Percentiles rank a stretch among this genome's conserved stretches.
Conservation (phyloP, 2,888 invertebrate genomes). For the Polia nebulosa region DNA sequence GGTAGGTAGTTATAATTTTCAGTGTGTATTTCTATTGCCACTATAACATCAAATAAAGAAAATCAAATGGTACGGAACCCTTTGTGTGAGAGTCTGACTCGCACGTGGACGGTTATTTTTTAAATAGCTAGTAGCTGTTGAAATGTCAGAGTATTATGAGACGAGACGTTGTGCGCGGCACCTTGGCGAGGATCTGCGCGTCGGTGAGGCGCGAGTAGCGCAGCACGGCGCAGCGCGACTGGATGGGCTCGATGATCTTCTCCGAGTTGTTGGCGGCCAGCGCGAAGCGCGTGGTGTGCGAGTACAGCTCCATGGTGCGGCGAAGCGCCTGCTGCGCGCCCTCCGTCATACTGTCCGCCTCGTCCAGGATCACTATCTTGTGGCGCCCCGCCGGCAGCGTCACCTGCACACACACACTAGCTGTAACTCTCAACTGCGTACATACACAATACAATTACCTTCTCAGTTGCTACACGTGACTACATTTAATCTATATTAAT, state of each 20-base stretch:
- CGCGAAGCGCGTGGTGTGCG: constrained; percentile 99
- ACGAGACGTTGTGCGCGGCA: constrained; percentile 69
- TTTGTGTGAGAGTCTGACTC: too few species aligned
- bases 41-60: too few species aligned
- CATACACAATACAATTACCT: neutral
- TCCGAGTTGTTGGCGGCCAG: constrained; percentile 99
- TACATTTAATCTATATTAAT: neutral
- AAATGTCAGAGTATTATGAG: neutral
- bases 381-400: constrained; percentile 97
- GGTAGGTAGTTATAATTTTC: too few species aligned
- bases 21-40: too few species aligned
- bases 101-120: too few species aligned
- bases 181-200: constrained; percentile 96
- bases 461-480: neutral
- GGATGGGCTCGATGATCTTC: constrained; percentile 99
- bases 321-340: constrained; percentile 99
- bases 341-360: constrained; percentile 99
- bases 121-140: neutral
- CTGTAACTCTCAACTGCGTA: neutral
- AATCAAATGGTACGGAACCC: too few species aligned
- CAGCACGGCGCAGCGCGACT: constrained; percentile 99
- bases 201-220: constrained; percentile 97
- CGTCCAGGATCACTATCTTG: constrained; percentile 99
- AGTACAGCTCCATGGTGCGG: constrained; percentile 99
- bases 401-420: constrained; percentile 85